Evolutionary conservation across 2,113 vertebrate genomes (phyloP), one percentile per base, ranked within the genome.

Genomic region (Limanda limanda): DNA sequence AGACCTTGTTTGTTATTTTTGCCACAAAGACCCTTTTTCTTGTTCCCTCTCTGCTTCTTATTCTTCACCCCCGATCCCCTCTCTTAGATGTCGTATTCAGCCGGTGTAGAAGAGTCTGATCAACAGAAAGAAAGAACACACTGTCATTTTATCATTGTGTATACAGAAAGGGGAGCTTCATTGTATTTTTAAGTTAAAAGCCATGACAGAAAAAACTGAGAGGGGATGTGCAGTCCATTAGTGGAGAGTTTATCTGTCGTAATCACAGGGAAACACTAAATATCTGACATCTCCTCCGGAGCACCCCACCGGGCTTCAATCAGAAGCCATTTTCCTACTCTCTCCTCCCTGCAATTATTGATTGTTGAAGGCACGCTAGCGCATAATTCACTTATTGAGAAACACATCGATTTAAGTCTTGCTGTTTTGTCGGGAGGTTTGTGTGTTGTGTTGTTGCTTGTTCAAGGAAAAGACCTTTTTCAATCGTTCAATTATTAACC

Each of bases 1-100:
- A 52, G n/a, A 48, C 31, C 56, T 75, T 84, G 68, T 81, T 8
- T 1, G 25, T 81, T 81, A 86, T 54, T 35, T 78, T 74, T 62
- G 27, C 23, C 48, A n/a, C n/a, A 52, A 57, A 47, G 55, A 64
- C 8, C 17, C 7, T 58, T 40, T 69, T 60, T 47, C 35, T 58
- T 64, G 42, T 51, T 64, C 66, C 27, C 40, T 76, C 67, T 79
- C 63, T 74, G 55, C 69, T 74, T 69, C 40, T 73, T 21, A 66
- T 52, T 62, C 56, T 37, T 25, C 57, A 68, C 45, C 18, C 57
- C 21, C 27, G 31, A 9, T 75, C 37, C 3, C 76, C 68, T 31
- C 31, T 31, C 31, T 31, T 21, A 65, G 45, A 66, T 77, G 70
- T 76, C 60, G 37, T 74, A 86, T 78, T 81, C 59, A 76, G 37